Evolutionary conservation across 2,113 vertebrate species (phyloP).

Genomic region (Arvicanthis niloticus): DNA sequence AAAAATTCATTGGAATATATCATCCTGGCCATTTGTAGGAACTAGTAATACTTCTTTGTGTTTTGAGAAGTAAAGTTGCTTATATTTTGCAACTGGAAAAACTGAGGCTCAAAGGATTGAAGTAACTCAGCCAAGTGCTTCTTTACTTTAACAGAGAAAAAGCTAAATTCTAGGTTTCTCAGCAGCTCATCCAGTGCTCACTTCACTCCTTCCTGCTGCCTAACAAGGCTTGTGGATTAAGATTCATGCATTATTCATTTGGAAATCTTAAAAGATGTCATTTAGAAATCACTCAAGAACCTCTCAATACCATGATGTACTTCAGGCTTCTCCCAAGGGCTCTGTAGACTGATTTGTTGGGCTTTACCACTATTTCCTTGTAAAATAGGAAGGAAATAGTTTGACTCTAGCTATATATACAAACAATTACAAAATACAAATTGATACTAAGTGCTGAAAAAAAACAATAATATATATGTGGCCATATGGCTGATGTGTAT

Average conservation of each 20-base stretch:
- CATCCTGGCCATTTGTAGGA: not conserved
- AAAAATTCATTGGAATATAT: not conserved
- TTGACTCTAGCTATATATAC: not conserved
- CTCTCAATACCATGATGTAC: slow-evolving; percentile 35
- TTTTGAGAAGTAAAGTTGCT: not conserved
- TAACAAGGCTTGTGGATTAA: slow-evolving; percentile 55
- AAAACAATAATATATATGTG: not conserved
- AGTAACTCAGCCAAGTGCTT: slow-evolving; percentile 11
- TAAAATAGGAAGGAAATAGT: slow-evolving; percentile 35
- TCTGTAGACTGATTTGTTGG: not conserved
- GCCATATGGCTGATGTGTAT: not conserved
- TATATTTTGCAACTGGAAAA: slow-evolving; percentile 27
- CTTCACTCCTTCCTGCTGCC: slow-evolving; percentile 20
- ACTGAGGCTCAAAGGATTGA: slow-evolving; percentile 1
- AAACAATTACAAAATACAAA: slow-evolving; percentile 19
- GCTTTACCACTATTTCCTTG: slow-evolving; percentile 9
- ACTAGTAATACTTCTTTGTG: not conserved
- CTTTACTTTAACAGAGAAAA: slow-evolving; percentile 31
- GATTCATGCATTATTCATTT: slow-evolving; percentile 56
- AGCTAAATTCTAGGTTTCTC: not conserved
- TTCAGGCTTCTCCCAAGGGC: slow-evolving; percentile 35
- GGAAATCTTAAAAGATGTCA: slow-evolving; percentile 57
- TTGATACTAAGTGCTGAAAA: not conserved
- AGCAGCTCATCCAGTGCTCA: not conserved
- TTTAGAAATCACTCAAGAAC: slow-evolving; percentile 63